Conservation (phyloP, 30 jellyfish, hydroid and myxozoan species). For the Aurelia sp. region DNA sequence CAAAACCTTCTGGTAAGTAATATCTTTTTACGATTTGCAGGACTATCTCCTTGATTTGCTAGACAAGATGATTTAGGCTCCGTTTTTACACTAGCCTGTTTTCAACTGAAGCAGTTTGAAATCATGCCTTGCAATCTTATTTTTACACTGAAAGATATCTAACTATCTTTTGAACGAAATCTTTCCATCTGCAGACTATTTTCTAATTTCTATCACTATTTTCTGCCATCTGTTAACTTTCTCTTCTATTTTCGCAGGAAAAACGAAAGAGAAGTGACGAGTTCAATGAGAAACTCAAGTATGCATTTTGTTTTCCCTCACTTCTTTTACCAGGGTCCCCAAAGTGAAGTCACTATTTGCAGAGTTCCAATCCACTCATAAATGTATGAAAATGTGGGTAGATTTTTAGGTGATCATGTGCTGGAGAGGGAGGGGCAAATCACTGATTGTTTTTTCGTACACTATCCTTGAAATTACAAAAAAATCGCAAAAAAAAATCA, state of each 20-base stretch:
- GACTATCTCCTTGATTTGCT: background rate
- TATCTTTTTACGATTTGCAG: background rate
- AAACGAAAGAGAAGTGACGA: constrained; percentile 59
- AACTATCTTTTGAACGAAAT: background rate
- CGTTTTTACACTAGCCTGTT: background rate
- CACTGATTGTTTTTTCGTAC: no score
- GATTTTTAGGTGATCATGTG: no score
- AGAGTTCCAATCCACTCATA: no score
- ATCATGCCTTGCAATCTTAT: no score
- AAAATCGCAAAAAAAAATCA: no score
- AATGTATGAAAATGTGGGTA: no score
- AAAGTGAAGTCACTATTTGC: no score
- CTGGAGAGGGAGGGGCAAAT: no score
- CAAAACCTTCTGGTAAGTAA: background rate
- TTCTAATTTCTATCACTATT: background rate
- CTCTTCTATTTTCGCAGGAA: constrained; percentile 24
- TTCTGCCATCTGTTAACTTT: background rate
- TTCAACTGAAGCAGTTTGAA: background rate
- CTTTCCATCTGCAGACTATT: background rate
- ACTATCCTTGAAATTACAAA: no score
- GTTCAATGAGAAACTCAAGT: constrained; percentile 50
- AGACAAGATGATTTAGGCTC: background rate
- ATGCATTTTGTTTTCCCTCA: background rate
- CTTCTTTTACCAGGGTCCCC: background rate
- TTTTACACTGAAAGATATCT: no score